A percentile compares a stretch with the other conserved stretches of the same genome.
Evolutionary conservation across 2,888 invertebrate species (phyloP).

Genomic region (Aproaerema taeniolella): DNA sequence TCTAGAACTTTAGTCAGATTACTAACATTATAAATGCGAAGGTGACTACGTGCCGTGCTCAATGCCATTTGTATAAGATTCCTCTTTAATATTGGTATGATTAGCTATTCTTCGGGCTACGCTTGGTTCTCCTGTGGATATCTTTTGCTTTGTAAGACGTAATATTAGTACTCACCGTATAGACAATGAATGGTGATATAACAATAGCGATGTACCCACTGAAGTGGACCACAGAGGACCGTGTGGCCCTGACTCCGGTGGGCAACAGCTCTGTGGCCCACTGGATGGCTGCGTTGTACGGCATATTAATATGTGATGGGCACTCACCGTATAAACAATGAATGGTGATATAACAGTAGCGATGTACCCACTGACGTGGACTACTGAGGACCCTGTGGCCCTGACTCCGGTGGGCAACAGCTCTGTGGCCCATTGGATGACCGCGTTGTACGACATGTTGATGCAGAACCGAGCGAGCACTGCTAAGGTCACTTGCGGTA

Average conservation of each 20-base stretch:
- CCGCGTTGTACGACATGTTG: conserved; percentile 67
- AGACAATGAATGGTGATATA: conserved; percentile 61
- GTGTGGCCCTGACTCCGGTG: conserved; percentile 60
- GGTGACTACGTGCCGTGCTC: too few relatives aligned
- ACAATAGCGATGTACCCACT: conserved; percentile 58
- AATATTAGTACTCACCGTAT: conserved; percentile 61
- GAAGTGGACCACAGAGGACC: conserved; percentile 61
- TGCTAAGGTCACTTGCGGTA: conserved; percentile 52
- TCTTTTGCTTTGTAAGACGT: too few relatives aligned
- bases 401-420: conserved; percentile 61
- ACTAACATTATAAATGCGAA: too few relatives aligned
- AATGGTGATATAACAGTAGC: conserved; percentile 58
- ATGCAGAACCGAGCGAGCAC: conserved; percentile 62
- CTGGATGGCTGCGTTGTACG: too few relatives aligned
- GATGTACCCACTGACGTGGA: conserved; percentile 65
- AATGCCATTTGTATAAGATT: too few relatives aligned
- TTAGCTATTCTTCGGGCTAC: too few relatives aligned
- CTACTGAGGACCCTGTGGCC: conserved; percentile 55
- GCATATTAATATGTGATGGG: too few relatives aligned
- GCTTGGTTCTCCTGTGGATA: too few relatives aligned
- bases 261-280: too few relatives aligned
- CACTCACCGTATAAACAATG: conserved; percentile 61
- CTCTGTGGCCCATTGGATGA: conserved; percentile 66
- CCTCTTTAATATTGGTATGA: too few relatives aligned
- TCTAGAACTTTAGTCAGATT: too few relatives aligned